Base-by-base conservation (phyloP, 2,113 vertebrate genomes). In the Clinocottus analis region DNA sequence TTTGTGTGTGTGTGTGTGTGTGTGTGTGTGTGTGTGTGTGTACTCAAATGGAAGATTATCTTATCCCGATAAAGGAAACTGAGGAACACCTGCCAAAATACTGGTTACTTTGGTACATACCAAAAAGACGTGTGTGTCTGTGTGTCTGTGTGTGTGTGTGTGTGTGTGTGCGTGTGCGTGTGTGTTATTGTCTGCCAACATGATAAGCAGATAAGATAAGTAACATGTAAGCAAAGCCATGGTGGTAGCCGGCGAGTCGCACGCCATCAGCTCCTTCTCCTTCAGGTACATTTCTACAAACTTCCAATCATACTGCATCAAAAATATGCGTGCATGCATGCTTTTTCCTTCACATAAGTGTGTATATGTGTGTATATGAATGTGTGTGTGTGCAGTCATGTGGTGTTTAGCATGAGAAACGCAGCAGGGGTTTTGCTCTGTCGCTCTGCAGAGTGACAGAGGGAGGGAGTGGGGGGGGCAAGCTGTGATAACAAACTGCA, bases 401-500 rank as follows among this genome's bases (percentile, higher is more conserved):
- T 33, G 64, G 83, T 82, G 71, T 87, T 21, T 74, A 84, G 85
- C 86, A 80, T 93, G 91, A 93, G 89, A 90, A 90, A 90, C 85
- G 0, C 91, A 86, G 89, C 87, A 65, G 91, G 92, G 67, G 77
- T 47, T 82, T 71, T 55, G 79, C 83, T 82, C 59, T 79, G 79
- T 81, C 59, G 68, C 75, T 86, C 86, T 66, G 77, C 73, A 72
- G 79, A 75, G 85, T 41, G 73, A 76, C 75, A 35, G 84, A 60
- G 74, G 49, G 58, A 63, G 23, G 31, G 31, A 5, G 29, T 3
- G 25, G 7, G 37, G 7, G 55, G 23, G 70, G 72, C 77, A 91
- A 91, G 91, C 91, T 93, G 90, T 92, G 84, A 92, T 90, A 92
- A 93, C 91, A 93, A 93, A 91, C 84, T 90, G 62, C 79, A 79